Conservation (phyloP, 2,888 invertebrate genomes). For the Pomacea canaliculata region DNA sequence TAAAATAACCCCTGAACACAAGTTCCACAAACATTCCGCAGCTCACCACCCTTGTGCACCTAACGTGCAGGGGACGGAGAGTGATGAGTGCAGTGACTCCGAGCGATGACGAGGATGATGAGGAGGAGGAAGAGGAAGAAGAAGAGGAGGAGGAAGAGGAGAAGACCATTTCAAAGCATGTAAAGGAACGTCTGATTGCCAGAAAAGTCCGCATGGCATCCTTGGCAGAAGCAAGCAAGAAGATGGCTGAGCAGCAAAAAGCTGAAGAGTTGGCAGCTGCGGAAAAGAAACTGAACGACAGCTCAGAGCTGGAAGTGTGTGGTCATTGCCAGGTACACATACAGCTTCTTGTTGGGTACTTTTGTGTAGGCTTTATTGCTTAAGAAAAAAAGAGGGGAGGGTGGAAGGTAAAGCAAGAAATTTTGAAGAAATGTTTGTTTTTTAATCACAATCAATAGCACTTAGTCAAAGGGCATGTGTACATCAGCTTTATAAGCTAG, state of each 20-base stretch:
- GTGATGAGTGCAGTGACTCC: slow-evolving; percentile 47
- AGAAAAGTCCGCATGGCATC: slow-evolving; percentile 17
- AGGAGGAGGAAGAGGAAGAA: slow-evolving; percentile 35
- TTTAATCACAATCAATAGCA: too few species aligned
- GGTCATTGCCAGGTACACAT: slow-evolving; percentile 19
- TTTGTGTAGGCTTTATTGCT: too few species aligned
- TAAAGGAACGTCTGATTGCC: neutral
- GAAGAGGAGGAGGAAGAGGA: slow-evolving; percentile 32
- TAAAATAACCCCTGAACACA: slow-evolving; percentile 8
- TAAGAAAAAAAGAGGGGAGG: too few species aligned
- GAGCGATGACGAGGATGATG: slow-evolving; percentile 41
- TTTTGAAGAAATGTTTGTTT: too few species aligned
- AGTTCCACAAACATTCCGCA: slow-evolving; percentile 11
- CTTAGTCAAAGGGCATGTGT: too few species aligned
- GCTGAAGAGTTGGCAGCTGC: slow-evolving; percentile 25
- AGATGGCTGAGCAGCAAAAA: slow-evolving; percentile 13
- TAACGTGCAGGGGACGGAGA: slow-evolving; percentile 1
- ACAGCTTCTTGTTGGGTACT: too few species aligned
- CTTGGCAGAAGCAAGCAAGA: slow-evolving; percentile 23
- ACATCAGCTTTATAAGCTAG: too few species aligned
- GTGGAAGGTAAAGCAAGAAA: too few species aligned
- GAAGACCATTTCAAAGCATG: slow-evolving; percentile 13
- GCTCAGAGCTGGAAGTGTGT: slow-evolving; percentile 31
- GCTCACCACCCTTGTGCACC: slow-evolving; percentile 8
- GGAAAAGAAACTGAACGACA: slow-evolving; percentile 23